These are phyloP conservation scores for Microhierax caerulescens DNA, from an alignment of 2,797 vertebrate species.

Conservation along the genomic window DNA sequence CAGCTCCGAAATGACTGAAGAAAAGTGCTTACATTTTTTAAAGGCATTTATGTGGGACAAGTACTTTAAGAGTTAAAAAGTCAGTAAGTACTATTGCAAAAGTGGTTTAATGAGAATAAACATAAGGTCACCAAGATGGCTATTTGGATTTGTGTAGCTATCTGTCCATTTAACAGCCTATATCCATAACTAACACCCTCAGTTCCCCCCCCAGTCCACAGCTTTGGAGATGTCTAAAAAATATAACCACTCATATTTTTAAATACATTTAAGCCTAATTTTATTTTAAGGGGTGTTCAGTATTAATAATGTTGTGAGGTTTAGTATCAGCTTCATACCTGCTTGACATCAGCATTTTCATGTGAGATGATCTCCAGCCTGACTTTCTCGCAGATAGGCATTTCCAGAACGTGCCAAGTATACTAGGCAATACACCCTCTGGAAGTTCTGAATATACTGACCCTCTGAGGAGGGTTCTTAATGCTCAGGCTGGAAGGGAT, in stretches of 20 bases:
- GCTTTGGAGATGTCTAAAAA: not conserved
- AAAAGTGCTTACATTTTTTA: not conserved
- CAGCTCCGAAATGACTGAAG: not conserved
- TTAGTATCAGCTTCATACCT: not conserved
- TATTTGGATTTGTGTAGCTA: not conserved
- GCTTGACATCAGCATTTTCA: not conserved
- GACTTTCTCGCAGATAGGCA: not conserved
- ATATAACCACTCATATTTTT: not conserved
- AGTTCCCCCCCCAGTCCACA: not conserved
- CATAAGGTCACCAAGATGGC: not conserved
- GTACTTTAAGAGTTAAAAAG: not conserved
- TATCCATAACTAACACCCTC: not conserved
- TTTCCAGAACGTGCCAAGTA: not conserved
- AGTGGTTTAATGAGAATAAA: not conserved
- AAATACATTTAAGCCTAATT: not conserved
- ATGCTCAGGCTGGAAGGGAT: not conserved
- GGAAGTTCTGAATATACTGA: not conserved
- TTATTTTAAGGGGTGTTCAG: not conserved
- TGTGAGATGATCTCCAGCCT: not conserved
- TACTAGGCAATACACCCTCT: accelerated
- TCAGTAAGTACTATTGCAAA: not conserved
- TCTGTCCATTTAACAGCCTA: not conserved
- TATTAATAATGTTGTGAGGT: not conserved
- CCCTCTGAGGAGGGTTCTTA: not conserved
- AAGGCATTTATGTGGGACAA: not conserved